A percentile compares a stretch with the other conserved stretches of the same genome.
Conservation (phyloP, 1,140 invertebrate genomes). For the Chrysopa pallens region DNA sequence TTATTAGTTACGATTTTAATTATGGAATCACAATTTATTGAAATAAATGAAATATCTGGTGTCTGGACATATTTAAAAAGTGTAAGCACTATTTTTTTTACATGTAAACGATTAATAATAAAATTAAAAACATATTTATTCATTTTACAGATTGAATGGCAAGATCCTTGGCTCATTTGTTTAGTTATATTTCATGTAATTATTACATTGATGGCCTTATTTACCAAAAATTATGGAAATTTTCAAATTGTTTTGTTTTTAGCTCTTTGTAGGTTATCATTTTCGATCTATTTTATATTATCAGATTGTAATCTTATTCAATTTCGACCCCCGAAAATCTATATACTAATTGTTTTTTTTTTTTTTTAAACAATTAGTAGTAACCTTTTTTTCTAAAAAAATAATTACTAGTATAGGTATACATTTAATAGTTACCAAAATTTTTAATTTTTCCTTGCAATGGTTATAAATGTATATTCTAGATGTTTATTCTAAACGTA, state of each 20-base stretch:
- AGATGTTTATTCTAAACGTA: too few relatives aligned
- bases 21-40: slow-evolving; percentile 9
- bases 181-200: slow-evolving; percentile 55
- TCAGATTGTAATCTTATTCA: slow-evolving; percentile 1
- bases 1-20: neutral
- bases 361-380: too few relatives aligned
- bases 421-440: too few relatives aligned
- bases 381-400: too few relatives aligned
- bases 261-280: too few relatives aligned
- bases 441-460: too few relatives aligned
- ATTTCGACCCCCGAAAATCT: slow-evolving; percentile 8
- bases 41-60: slow-evolving; percentile 12
- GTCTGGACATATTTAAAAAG: neutral
- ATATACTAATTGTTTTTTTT: slow-evolving; percentile 21
- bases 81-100: slow-evolving; percentile 1
- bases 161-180: slow-evolving; percentile 66
- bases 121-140: neutral
- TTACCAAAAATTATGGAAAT: slow-evolving; percentile 69
- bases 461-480: too few relatives aligned
- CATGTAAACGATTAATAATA: slow-evolving; percentile 1
- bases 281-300: neutral
- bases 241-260: slow-evolving; percentile 72
- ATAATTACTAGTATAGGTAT: too few relatives aligned
- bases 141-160: slow-evolving; percentile 67
- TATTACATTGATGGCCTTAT: slow-evolving; percentile 55